Conservation (phyloP, 2,888 invertebrate species). For the Liodrosophila aerea region DNA sequence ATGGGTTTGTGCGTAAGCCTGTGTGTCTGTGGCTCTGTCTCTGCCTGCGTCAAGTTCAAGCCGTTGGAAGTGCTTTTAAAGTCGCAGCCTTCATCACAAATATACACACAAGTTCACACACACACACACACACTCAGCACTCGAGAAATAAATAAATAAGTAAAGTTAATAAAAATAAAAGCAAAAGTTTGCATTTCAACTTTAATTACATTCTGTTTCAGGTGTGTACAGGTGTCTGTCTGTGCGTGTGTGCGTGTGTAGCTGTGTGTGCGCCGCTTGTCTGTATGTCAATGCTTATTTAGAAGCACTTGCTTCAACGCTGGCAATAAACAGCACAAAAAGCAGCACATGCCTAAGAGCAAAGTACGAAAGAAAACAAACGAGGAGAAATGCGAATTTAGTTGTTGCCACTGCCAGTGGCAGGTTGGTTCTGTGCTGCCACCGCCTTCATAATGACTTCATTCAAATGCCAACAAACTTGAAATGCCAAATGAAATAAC, state of each 20-base stretch:
- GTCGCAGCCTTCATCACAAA: constrained; percentile 43
- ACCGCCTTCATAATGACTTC: constrained; percentile 77
- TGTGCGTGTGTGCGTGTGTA: constrained; percentile 4
- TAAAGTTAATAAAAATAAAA: constrained; percentile 74
- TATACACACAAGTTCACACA: constrained; percentile 12
- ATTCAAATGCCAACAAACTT: constrained; percentile 79
- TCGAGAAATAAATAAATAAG: constrained; percentile 71
- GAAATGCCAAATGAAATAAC: constrained; percentile 79
- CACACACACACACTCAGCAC: constrained; percentile 13
- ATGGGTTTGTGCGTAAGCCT: constrained; percentile 73
- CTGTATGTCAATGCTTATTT: constrained; percentile 69
- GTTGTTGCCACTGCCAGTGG: constrained; percentile 57
- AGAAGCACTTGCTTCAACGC: constrained; percentile 60
- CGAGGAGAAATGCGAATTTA: constrained; percentile 67
- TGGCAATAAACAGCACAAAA: constrained; percentile 67
- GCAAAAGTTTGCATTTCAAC: constrained; percentile 77
- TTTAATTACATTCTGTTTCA: constrained; percentile 72
- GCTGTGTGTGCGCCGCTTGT: constrained; percentile 24
- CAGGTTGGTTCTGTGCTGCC: constrained; percentile 22
- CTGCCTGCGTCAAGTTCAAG: constrained; percentile 66
- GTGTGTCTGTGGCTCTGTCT: constrained; percentile 1
- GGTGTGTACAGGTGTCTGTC: constrained; percentile 30
- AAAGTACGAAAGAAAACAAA: constrained; percentile 34
- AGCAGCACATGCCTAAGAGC: constrained; percentile 48
- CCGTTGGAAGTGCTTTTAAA: constrained; percentile 76